Base-by-base conservation (phyloP, 2,113 vertebrate species). In the Brevimyrus niger region DNA sequence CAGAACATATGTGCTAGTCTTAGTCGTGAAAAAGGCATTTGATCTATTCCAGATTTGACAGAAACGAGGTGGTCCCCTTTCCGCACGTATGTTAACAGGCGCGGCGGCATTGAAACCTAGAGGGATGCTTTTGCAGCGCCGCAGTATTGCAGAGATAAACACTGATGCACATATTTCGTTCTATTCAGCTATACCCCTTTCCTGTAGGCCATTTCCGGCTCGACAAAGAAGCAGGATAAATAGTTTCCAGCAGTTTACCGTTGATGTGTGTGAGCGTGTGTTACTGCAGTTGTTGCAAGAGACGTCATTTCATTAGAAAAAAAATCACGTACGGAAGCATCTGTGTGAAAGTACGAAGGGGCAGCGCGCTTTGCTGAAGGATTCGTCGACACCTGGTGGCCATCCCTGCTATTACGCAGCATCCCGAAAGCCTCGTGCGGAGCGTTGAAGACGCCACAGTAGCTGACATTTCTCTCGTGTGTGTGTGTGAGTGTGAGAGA, bases 11-110 rank as follows among this genome's bases (percentile, higher is more conserved):
- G 94, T 93, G 91, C 92, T 94, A 94, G 92, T 94, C 92, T 94
- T 88, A 92, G 90, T 93, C 93, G 93, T 94, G 92, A 94, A 95
- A 94, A 94, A 95, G 94, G 92, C 96, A 96, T 96, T 87, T 93
- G 95, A 93, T 94, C 94, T 90, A 92, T 92, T 90, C 88, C 92
- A 88, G 93, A 61, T 89, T 88, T 91, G 90, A 90, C 90, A 91
- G 89, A 87, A 87, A 84, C 38, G 88, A 85, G 84, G 90, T 89
- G 90, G 91, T 93, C 92, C 93, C 91, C 91, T 89, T 90, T 35
- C 53, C 90, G 94, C 93, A 94, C 91, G 91, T 91, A 90, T 90
- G 89, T 94, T 90, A 89, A 90, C 84, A 89, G 53, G 85, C 47
- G 91, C 87, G 91, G 91, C 82, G 93, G 76, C 90, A 91, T 88